A percentile compares a stretch with the other conserved stretches of the same genome.
These are phyloP conservation scores for Candoia aspera DNA, from an alignment of 2,113 vertebrate genomes.

Conservation along the genomic window DNA sequence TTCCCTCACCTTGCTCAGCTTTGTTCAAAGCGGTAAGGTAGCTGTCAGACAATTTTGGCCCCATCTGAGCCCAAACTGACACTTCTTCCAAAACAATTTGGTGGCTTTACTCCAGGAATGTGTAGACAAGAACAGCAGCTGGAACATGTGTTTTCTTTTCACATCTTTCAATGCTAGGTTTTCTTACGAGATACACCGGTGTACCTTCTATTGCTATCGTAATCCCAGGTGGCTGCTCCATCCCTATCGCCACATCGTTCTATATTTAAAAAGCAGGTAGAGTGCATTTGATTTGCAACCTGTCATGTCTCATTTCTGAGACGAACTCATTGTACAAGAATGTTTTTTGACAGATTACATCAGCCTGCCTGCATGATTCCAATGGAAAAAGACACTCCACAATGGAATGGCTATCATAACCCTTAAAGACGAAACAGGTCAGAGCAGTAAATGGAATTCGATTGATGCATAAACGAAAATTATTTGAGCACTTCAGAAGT, in stretches of 20 bases:
- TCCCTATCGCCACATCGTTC: neutral
- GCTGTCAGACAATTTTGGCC: neutral
- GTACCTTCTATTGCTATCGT: neutral
- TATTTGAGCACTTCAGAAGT: conserved; percentile 14
- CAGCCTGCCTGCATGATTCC: conserved; percentile 51
- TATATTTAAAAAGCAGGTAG: conserved; percentile 42
- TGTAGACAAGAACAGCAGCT: neutral
- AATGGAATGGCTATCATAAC: conserved; percentile 41
- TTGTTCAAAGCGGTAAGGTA: conserved; percentile 15
- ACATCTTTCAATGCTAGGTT: neutral
- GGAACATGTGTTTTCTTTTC: neutral
- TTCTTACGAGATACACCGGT: neutral
- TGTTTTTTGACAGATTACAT: conserved; percentile 59
- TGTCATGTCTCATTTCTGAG: conserved; percentile 1
- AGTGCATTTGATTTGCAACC: conserved; percentile 57
- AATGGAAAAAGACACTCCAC: conserved; percentile 50
- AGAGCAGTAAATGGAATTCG: conserved; percentile 17
- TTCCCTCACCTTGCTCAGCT: neutral
- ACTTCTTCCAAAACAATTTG: conserved; percentile 2
- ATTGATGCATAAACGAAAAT: neutral
- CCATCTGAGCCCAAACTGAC: neutral
- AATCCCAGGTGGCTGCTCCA: neutral
- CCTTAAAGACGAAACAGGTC: conserved; percentile 24
- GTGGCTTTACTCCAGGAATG: neutral
- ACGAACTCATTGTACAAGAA: conserved; percentile 51